Evolutionary conservation across 2,113 vertebrate species (phyloP), one percentile per base, ranked within the genome.

Genomic region (Nesoenas mayeri): DNA sequence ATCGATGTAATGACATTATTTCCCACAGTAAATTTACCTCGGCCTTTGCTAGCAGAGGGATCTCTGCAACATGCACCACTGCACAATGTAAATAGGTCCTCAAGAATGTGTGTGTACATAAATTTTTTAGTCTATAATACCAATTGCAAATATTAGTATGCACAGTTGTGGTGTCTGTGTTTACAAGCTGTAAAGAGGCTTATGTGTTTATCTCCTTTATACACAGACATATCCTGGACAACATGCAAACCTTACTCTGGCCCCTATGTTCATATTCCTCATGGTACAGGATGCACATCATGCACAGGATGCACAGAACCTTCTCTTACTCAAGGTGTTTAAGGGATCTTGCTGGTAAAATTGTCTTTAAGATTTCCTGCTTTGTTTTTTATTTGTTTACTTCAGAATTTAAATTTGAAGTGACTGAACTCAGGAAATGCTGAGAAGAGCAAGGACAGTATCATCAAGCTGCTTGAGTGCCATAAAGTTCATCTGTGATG

Each of bases 141-240:
- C 78, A 79, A 72, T n/a, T n/a, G 62, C 95, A 97, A 95, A 94
- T 79, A 96, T 85, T 72, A 78, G 40, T 77, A 62, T 32, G 51
- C 64, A 87, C 1, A 3, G 40, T 51, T 91, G 79, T 5, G 47
- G 71, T 89, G 91, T 88, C 93, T 95, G 87, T 73, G 50, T 91
- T 96, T 96, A 72, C 71, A 83, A 88, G 64, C 36, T 85, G 54
- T 66, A 91, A 95, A 93, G 81, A 91, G 64, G 89, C 88, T 96
- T 88, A 93, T 73, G 71, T 50, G 54, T 88, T 89, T 87, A 95
- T 95, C 79, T 50, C 38, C 50, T 92, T 81, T 82, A 53, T 26
- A 92, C 79, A 89, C 47, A 93, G 62, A 89, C 19, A 79, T 87
- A 95, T 91, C 81, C 89, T 24, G 78, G 87, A 38, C 64, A 62